A percentile compares a stretch with the other conserved stretches of the same genome.
Evolutionary conservation across 2,888 invertebrate species (phyloP).

Genomic region (Drosophila anomalata): DNA sequence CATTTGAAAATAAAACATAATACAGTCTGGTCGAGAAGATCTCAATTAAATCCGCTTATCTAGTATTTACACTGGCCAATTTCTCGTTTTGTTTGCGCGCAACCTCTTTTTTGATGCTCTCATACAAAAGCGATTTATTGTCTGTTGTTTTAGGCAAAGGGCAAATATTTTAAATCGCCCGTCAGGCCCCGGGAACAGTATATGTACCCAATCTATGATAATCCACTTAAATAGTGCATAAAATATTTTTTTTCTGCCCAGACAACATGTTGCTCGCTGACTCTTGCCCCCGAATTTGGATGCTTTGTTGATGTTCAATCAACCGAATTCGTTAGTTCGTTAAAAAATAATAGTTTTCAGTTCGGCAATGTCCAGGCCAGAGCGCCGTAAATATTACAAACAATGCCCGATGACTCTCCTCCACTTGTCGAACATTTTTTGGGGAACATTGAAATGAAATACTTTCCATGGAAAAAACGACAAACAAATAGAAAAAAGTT

Average conservation of each 20-base stretch:
- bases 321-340: slow-evolving; percentile 66
- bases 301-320: slow-evolving; percentile 65
- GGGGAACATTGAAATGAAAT: slow-evolving; percentile 47
- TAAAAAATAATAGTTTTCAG: slow-evolving; percentile 67
- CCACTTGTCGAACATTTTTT: slow-evolving; percentile 14
- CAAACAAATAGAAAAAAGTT: slow-evolving; percentile 28
- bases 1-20: slow-evolving; percentile 18
- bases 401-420: slow-evolving; percentile 1
- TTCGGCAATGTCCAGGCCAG: slow-evolving; percentile 21
- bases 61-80: slow-evolving; percentile 45
- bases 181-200: slow-evolving; percentile 14
- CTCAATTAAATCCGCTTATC: slow-evolving; percentile 50
- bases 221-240: slow-evolving; percentile 62
- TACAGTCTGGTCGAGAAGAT: slow-evolving; percentile 22
- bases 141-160: slow-evolving; percentile 36
- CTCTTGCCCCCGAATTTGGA: slow-evolving; percentile 17
- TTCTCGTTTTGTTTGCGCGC: slow-evolving; percentile 20
- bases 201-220: slow-evolving; percentile 35
- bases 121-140: slow-evolving; percentile 41
- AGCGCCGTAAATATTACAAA: slow-evolving; percentile 33
- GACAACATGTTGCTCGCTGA: slow-evolving; percentile 44
- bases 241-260: slow-evolving; percentile 39
- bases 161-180: slow-evolving; percentile 45
- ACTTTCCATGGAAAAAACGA: slow-evolving; percentile 26
- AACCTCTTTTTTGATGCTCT: slow-evolving; percentile 1